Evolutionary conservation across 2,888 invertebrate species (phyloP).

Genomic region (Nomada ferruginata): DNA sequence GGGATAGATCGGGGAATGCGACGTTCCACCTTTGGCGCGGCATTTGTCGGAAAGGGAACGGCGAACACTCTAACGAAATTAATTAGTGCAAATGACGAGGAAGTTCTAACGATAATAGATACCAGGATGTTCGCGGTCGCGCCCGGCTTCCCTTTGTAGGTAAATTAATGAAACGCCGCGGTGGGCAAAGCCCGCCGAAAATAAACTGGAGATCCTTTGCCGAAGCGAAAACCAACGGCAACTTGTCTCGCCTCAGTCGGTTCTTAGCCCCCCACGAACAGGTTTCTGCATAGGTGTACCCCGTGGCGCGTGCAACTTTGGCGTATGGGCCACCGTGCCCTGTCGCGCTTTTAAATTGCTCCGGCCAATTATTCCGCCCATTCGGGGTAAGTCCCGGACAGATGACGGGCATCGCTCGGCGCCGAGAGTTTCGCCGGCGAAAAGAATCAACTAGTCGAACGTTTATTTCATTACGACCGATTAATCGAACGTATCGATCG

Average conservation of each 20-base stretch:
- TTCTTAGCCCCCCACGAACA: not conserved
- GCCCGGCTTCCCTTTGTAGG: slow-evolving; percentile 25
- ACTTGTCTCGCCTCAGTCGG: not conserved
- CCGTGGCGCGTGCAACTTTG: not conserved
- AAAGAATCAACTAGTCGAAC: not conserved
- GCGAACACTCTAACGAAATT: slow-evolving; percentile 19
- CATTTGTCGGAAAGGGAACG: not conserved
- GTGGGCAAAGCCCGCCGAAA: slow-evolving; percentile 16
- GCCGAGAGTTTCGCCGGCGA: not conserved
- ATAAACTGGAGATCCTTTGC: slow-evolving; percentile 35
- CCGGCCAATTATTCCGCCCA: slow-evolving; percentile 7
- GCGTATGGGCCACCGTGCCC: no score
- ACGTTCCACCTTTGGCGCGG: not conserved
- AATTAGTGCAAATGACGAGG: slow-evolving; percentile 27
- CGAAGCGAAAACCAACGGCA: not conserved
- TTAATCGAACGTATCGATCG: slow-evolving; percentile 44
- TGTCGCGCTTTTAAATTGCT: not conserved
- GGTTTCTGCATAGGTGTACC: not conserved
- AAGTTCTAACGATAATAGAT: slow-evolving; percentile 31
- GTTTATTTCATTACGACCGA: slow-evolving; percentile 19
- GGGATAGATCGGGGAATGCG: not conserved
- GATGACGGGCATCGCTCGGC: no score
- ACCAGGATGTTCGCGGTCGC: slow-evolving; percentile 11
- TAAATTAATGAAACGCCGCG: slow-evolving; percentile 45
- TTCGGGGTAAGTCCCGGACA: not conserved